phyloP scores from a whole-genome alignment of 2,113 vertebrate genomes.

The Pogonocichla stellata region DNA sequence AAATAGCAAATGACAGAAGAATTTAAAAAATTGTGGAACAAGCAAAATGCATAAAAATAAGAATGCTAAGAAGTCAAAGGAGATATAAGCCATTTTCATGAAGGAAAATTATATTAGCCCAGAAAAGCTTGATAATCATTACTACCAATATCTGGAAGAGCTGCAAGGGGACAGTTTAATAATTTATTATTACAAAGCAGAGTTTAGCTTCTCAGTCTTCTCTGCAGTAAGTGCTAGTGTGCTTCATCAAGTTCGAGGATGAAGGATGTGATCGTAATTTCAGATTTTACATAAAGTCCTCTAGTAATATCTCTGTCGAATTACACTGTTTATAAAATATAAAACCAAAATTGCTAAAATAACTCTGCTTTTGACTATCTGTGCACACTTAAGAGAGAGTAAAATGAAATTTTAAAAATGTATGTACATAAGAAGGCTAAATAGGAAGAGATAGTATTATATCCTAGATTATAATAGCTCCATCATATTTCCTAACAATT shows the following conservation, averaged over 20 bases:
- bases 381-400: neutral
- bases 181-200: neutral
- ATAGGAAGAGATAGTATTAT: neutral
- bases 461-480: neutral
- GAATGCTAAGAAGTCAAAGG: neutral
- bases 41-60: neutral
- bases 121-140: neutral
- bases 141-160: neutral
- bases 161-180: neutral
- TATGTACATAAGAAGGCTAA: neutral
- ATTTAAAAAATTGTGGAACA: neutral
- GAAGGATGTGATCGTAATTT: neutral
- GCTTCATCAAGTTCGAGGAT: neutral
- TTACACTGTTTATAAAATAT: neutral
- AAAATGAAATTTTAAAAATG: neutral
- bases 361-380: neutral
- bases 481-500: neutral
- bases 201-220: neutral
- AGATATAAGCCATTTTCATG: neutral
- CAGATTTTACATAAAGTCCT: neutral
- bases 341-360: neutral
- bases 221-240: neutral
- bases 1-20: constrained; percentile 31
- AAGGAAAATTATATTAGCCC: neutral
- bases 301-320: neutral